These are phyloP conservation scores for Camponotus pennsylvanicus DNA, from an alignment of 1,140 invertebrate genomes.

Conservation along the genomic window DNA sequence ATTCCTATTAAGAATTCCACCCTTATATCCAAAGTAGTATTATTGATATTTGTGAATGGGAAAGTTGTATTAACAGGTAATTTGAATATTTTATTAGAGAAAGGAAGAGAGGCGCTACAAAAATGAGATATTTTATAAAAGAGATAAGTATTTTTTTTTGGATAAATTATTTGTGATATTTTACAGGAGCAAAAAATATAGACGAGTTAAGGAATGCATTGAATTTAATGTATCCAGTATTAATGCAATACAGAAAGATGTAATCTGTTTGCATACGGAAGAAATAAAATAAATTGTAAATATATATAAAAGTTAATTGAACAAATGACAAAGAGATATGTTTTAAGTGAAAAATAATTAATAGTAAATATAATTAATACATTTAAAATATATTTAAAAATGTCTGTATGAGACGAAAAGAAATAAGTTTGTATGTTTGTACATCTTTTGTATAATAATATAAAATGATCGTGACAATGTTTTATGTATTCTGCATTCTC, in stretches of 20 bases:
- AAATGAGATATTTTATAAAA: neutral
- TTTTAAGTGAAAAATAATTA: neutral
- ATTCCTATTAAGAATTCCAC: slow-evolving; percentile 88
- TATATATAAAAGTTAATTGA: neutral
- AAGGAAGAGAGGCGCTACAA: neutral
- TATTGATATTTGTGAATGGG: slow-evolving; percentile 99
- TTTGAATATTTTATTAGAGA: neutral
- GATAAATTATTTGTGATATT: slow-evolving; percentile 26
- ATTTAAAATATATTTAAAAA: neutral
- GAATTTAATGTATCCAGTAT: slow-evolving; percentile 98
- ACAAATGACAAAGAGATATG: neutral
- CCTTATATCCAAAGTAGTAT: slow-evolving; percentile 91
- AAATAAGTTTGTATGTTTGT: slow-evolving; percentile 10
- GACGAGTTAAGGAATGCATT: slow-evolving; percentile 97
- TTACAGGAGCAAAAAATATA: slow-evolving; percentile 96
- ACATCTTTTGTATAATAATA: neutral
- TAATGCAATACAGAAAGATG: slow-evolving; percentile 97
- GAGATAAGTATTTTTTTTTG: neutral
- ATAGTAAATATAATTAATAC: neutral
- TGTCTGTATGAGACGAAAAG: neutral
- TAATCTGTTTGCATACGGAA: slow-evolving; percentile 78
- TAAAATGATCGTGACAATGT: neutral
- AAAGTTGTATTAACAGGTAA: slow-evolving; percentile 98
- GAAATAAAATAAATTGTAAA: neutral
- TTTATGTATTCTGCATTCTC: neutral